A percentile compares a stretch with the other conserved stretches of the same genome.
Conservation (phyloP, 2,113 vertebrate species). For the Daphoenositta chrysoptera region DNA sequence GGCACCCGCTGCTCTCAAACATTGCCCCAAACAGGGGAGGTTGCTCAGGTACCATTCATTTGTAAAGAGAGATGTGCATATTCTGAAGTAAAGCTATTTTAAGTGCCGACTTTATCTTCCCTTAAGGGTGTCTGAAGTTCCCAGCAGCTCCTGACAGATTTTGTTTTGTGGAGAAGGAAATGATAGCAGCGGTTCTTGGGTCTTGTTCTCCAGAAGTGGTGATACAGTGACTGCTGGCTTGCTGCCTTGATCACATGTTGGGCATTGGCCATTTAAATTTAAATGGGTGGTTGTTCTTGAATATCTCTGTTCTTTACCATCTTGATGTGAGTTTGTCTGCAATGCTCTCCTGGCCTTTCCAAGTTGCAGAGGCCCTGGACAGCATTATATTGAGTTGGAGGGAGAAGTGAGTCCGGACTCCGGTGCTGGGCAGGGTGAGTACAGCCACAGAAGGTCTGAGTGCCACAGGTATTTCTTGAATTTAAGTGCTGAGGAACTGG, state of each 20-base stretch:
- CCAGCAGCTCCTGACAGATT: not conserved
- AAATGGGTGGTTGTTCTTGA: not conserved
- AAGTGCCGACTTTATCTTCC: not conserved
- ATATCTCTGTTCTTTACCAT: not conserved
- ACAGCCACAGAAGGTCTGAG: not conserved
- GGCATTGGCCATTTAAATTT: not conserved
- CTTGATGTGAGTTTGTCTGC: not conserved
- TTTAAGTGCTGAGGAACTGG: not conserved
- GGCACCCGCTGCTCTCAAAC: not conserved
- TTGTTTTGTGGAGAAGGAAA: not conserved
- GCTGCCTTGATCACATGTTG: not conserved
- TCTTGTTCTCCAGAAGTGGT: not conserved
- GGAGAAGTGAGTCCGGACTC: not conserved
- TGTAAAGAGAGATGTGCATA: constrained; percentile 30
- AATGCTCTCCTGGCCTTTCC: not conserved
- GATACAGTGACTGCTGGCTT: not conserved
- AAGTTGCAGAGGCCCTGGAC: not conserved
- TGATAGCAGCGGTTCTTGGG: not conserved
- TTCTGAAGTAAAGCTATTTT: not conserved
- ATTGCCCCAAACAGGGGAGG: not conserved
- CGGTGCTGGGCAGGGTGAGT: accelerated
- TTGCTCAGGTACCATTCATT: constrained; percentile 10
- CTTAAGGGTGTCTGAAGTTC: not conserved
- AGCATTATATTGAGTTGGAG: not conserved
- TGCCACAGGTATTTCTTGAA: accelerated